phyloP scores from a whole-genome alignment of 2,888 invertebrate genomes.

The Cylloceria caligata region DNA sequence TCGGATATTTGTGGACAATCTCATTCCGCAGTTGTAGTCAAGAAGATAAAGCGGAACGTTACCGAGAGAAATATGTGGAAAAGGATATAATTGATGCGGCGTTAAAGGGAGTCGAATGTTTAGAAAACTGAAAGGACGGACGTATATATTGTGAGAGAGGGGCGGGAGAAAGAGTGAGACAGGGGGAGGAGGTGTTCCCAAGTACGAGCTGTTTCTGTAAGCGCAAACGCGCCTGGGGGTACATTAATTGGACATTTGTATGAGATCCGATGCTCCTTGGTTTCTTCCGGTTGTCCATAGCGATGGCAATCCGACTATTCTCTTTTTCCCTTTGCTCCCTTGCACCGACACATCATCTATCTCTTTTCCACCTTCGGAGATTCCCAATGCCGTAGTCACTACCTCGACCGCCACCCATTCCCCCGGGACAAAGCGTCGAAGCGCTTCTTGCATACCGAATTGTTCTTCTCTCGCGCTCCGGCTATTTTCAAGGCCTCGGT shows the following conservation, averaged over 20 bases:
- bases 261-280: constrained; percentile 76
- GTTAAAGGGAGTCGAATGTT: not conserved
- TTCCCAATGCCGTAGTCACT: constrained; percentile 45
- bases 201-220: constrained; percentile 36
- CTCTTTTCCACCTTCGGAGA: constrained; percentile 36
- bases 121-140: not conserved
- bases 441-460: constrained; percentile 71
- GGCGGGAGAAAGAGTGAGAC: not conserved
- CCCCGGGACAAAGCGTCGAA: constrained; percentile 68
- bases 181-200: not conserved
- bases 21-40: constrained; percentile 27
- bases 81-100: not conserved
- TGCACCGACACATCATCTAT: not conserved
- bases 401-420: constrained; percentile 56
- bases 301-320: constrained; percentile 57
- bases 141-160: not conserved
- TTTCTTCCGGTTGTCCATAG: constrained; percentile 78
- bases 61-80: constrained; percentile 25
- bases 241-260: constrained; percentile 81
- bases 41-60: constrained; percentile 26
- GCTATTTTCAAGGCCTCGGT: constrained; percentile 58
- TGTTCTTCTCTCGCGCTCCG: constrained; percentile 4
- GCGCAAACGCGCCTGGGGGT: constrained; percentile 50
- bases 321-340: not conserved
- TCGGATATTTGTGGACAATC: not conserved